These are phyloP conservation scores for Andrena bucephala DNA, from an alignment of 2,888 invertebrate species.

Conservation along the genomic window DNA sequence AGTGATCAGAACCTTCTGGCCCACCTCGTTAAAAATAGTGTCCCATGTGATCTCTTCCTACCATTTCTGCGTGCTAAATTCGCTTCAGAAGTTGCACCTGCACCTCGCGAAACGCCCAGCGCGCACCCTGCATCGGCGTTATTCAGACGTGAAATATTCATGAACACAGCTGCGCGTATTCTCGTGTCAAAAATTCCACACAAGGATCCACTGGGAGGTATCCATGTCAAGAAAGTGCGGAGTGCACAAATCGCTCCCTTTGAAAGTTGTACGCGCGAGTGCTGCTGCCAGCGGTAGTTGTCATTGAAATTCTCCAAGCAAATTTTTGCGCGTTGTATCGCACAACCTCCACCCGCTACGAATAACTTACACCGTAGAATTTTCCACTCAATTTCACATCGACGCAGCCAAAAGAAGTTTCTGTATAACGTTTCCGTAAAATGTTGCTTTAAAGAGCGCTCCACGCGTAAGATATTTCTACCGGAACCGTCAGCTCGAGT, in stretches of 20 bases:
- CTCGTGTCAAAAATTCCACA: constrained; percentile 23
- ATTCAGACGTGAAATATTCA: not conserved
- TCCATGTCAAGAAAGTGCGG: constrained; percentile 16
- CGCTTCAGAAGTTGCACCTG: not conserved
- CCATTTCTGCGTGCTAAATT: not conserved
- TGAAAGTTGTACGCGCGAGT: constrained; percentile 27
- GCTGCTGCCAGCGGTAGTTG: not conserved
- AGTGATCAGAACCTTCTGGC: no score
- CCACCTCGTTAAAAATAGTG: no score
- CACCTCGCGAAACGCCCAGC: no score
- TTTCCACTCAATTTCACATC: constrained; percentile 37
- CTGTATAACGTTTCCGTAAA: not conserved
- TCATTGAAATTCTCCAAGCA: constrained; percentile 47
- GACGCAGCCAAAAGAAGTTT: constrained; percentile 17
- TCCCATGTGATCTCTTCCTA: no score
- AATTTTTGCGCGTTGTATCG: constrained; percentile 44
- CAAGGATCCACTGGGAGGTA: not conserved
- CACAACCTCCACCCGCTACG: constrained; percentile 2
- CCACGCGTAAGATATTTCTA: not conserved
- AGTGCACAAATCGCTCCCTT: constrained; percentile 41
- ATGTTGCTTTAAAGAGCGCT: no score
- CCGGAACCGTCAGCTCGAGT: constrained; percentile 28
- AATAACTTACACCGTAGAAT: constrained; percentile 48
- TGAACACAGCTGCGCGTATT: constrained; percentile 11
- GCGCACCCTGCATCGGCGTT: not conserved